Base-by-base conservation (phyloP, 2,113 vertebrate species). In the Caracal caracal region DNA sequence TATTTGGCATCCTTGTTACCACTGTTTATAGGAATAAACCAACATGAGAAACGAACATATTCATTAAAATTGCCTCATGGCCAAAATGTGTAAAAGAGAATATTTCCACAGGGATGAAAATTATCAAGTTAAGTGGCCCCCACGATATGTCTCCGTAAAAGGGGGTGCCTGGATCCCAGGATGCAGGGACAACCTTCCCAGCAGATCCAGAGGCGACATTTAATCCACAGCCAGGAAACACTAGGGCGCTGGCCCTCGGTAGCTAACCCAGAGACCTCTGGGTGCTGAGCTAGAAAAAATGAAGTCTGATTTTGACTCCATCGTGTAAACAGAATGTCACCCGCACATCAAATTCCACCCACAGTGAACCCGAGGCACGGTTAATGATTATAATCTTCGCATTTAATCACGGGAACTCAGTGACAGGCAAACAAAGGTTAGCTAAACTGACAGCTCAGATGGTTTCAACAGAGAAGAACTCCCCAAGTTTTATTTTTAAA, bases 251-350 rank as follows among this genome's bases (percentile, higher is more conserved):
- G 97, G 96, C 97, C 98, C 84, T 92, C 95, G 94, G 98, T 97
- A 97, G 93, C 97, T 98, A 99, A 99, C 99, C 99, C 97, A 92
- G 89, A 98, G 99, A 99, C 98, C 99, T 98, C 93, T 94, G 98
- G 99, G 99, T 99, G 99, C 99, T 99, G 98, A 99, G 98, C 99
- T 99, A 99, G 99, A 99, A 99, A 98, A 97, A 98, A 99, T 98
- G 98, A 98, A 99, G 98, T 97, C 97, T 98, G 98, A 98, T 98
- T 98, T 98, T 98, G 98, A 99, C 98, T 98, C 97, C 95, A 35
- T 97, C 96, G 10, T 97, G 96, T 98, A 98, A 99, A 99, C 98
- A 99, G 97, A 99, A 98, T 99, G 99, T 99, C 98, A 98, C 98
- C 95, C 85, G 73, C 97, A 96, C 98, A 98, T 98, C 98, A 98